Conservation (phyloP, 2,797 vertebrate genomes). For the Amphiprion clarkii region DNA sequence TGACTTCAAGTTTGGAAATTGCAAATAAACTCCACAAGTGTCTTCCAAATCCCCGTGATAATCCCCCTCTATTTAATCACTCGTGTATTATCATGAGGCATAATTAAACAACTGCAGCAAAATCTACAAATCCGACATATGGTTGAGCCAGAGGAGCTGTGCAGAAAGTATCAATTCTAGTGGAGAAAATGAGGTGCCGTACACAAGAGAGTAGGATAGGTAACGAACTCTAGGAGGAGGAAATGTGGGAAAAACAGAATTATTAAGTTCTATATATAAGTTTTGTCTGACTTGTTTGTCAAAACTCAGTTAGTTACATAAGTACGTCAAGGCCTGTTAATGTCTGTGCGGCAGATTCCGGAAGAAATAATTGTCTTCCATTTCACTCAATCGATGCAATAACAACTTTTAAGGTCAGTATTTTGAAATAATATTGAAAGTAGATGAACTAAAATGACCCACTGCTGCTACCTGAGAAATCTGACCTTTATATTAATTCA, state of each 20-base stretch:
- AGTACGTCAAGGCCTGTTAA: background rate
- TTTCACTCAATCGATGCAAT: background rate
- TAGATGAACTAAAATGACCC: background rate
- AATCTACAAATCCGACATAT: slow-evolving; percentile 27
- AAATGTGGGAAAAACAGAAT: slow-evolving; percentile 12
- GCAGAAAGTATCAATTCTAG: slow-evolving; percentile 1
- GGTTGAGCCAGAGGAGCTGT: slow-evolving; percentile 27
- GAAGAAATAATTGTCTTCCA: background rate
- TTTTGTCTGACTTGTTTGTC: slow-evolving; percentile 3
- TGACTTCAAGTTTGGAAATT: background rate
- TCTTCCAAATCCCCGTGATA: background rate
- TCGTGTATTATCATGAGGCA: slow-evolving; percentile 34
- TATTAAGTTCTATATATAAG: slow-evolving; percentile 20
- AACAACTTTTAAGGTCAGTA: background rate
- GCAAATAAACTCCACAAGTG: background rate
- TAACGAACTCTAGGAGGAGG: background rate
- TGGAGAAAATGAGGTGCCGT: slow-evolving; percentile 14
- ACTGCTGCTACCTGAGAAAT: background rate
- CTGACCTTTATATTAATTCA: background rate
- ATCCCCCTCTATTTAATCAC: background rate
- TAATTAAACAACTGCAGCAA: slow-evolving; percentile 44
- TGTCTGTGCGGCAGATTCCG: background rate
- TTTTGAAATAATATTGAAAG: background rate
- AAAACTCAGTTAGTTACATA: slow-evolving; percentile 9
- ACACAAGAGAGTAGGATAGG: slow-evolving; percentile 1